These are phyloP conservation scores for Crax fasciolata DNA, from an alignment of 2,797 vertebrate genomes.

Conservation along the genomic window DNA sequence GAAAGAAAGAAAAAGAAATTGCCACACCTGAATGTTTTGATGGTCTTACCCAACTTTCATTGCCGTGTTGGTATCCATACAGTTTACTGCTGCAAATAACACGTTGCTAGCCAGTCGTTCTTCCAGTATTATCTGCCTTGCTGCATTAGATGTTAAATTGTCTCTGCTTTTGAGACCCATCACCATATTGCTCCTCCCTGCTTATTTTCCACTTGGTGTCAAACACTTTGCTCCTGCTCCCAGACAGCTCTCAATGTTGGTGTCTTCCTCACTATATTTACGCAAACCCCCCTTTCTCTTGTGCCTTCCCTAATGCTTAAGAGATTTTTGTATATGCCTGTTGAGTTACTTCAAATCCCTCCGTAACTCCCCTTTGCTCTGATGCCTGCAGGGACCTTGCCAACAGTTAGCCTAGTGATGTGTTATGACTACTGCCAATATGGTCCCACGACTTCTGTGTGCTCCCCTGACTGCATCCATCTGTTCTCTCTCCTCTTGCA, in stretches of 20 bases:
- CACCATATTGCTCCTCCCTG: background rate
- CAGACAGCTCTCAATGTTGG: background rate
- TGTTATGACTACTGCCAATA: conserved; percentile 24
- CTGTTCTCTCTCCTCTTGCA: background rate
- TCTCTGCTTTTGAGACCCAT: background rate
- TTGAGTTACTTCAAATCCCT: background rate
- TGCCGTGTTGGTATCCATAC: background rate
- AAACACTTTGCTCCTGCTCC: background rate
- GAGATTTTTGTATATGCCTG: background rate
- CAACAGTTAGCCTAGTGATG: background rate
- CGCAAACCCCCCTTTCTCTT: background rate
- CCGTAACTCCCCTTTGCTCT: background rate
- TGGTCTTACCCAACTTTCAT: background rate
- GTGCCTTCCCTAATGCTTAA: accelerated
- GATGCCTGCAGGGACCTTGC: background rate
- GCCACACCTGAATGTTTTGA: background rate
- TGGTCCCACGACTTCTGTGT: background rate
- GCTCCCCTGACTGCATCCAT: background rate
- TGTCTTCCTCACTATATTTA: background rate
- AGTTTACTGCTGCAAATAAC: background rate
- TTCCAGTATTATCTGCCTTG: background rate
- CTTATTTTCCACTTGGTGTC: background rate
- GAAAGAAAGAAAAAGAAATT: background rate
- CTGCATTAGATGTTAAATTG: conserved; percentile 12
- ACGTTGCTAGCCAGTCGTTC: background rate